A percentile compares a stretch with the other conserved stretches of the same genome.
Evolutionary conservation across 1,140 invertebrate genomes (phyloP).

Genomic region (Hesperophylax magnus): DNA sequence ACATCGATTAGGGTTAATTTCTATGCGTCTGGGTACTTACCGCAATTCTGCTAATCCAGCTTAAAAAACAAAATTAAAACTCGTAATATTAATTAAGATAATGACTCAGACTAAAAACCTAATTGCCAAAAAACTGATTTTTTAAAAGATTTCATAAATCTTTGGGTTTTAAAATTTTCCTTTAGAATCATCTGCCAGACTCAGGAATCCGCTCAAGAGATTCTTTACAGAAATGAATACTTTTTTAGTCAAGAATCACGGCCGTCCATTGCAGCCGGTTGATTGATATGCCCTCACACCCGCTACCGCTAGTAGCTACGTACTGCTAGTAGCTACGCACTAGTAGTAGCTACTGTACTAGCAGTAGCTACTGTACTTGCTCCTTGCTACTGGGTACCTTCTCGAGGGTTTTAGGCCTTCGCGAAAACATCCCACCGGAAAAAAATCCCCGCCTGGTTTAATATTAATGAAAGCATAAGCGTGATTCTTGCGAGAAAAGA

Average conservation of each 20-base stretch:
- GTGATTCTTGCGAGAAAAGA: constrained; percentile 44
- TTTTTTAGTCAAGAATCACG: constrained; percentile 9
- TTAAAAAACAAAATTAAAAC: too few species aligned
- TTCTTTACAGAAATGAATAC: background rate
- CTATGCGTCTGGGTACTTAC: too few species aligned
- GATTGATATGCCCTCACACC: constrained; percentile 27
- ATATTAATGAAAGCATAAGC: constrained; percentile 56
- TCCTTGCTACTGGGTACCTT: constrained; percentile 24
- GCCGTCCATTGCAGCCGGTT: constrained; percentile 27
- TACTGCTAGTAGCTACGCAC: background rate
- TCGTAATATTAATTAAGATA: background rate
- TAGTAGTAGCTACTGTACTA: background rate
- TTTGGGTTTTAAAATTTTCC: too few species aligned
- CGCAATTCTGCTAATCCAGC: too few species aligned
- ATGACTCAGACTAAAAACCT: too few species aligned
- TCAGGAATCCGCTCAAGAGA: too few species aligned
- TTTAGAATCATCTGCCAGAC: too few species aligned
- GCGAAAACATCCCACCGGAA: constrained; percentile 8
- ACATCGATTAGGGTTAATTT: too few species aligned
- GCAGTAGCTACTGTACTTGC: constrained; percentile 7
- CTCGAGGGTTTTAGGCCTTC: background rate
- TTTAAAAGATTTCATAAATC: too few species aligned
- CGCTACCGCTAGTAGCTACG: background rate
- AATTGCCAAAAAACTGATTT: too few species aligned
- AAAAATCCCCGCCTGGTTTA: constrained; percentile 51